Evolutionary conservation across 1,140 invertebrate genomes (phyloP).

Genomic region (Drosophila repleta): DNA sequence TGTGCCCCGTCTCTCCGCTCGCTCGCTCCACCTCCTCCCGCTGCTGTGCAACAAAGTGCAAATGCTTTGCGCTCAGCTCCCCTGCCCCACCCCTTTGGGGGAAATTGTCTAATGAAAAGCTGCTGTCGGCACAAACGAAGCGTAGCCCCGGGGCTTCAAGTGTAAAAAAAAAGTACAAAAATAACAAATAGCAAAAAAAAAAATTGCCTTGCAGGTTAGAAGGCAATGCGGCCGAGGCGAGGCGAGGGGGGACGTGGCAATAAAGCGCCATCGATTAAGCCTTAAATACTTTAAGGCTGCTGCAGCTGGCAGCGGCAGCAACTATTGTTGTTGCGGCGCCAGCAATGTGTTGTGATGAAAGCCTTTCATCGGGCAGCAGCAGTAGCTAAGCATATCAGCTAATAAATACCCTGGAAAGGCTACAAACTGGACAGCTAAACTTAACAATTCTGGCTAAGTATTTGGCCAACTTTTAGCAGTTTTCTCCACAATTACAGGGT

Average conservation of each 20-base stretch:
- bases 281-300: conserved; percentile 62
- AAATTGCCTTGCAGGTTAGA: conserved; percentile 53
- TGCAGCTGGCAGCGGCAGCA: not conserved
- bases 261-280: conserved; percentile 79
- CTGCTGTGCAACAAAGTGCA: conserved; percentile 36
- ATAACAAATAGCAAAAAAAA: conserved; percentile 16
- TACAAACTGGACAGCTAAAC: not conserved
- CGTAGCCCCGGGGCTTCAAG: conserved; percentile 59
- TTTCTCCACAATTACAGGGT: conserved; percentile 1
- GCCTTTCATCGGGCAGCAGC: conserved; percentile 40
- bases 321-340: conserved; percentile 17
- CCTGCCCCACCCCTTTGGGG: conserved; percentile 20
- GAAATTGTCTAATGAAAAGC: conserved; percentile 81
- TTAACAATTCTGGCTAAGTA: no score
- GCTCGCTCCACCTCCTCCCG: not conserved
- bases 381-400: not conserved
- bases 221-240: conserved; percentile 30
- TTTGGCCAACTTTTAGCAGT: no score
- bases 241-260: conserved; percentile 14
- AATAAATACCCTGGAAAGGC: conserved; percentile 4
- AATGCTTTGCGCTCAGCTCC: conserved; percentile 9
- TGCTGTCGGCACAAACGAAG: conserved; percentile 79
- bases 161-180: conserved; percentile 54
- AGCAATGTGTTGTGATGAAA: conserved; percentile 44
- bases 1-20: not conserved